Evolutionary conservation across 2,113 vertebrate species (phyloP), one percentile per base, ranked within the genome.

Genomic region (Platysternon megacephalum): DNA sequence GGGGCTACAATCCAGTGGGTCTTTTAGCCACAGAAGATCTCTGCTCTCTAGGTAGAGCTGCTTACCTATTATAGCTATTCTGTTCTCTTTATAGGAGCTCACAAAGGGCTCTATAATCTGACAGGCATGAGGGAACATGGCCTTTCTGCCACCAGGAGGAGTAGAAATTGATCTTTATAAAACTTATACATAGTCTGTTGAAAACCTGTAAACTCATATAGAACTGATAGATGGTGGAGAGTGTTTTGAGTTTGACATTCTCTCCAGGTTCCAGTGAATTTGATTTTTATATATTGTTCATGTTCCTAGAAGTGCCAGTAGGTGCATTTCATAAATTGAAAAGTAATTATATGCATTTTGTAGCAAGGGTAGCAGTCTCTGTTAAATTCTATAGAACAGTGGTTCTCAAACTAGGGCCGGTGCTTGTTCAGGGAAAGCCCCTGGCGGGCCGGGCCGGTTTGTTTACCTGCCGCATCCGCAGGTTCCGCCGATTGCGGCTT

Each of bases 101-200:
- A 1, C 0, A 0, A 22, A 79, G 24, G 7, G 49, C 8, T 76
- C 32, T 85, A 39, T 1, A 4, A 61, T 26, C 49, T 82, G 9
- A 88, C 82, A 84, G 61, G 5, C 48, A 13, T 48, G 79, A 79
- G 6, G 26, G 85, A 14, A 46, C 6, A 19, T 5, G 28, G 39
- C 35, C 35, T 81, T 52, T 17, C 0, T 28, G 42, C 1, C 10
- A 7, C 46, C 49, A 82, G 16, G 28, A 81, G 17, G 19, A 24
- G 12, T 29, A n/a, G 39, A 21, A 1, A 0, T 51, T 39, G 3
- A n/a, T 3, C 19, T 49, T 68, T 0, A 0, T 95, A 58, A 32
- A 32, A 51, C 21, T 6, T 39, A 10, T 72, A 39, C 29, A 10
- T 39, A 22, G n/a, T 39, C n/a, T 42, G n/a, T 61, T 29, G 58